Evolutionary conservation across 2,797 vertebrate species (phyloP).

Genomic region (Microcaecilia unicolor): DNA sequence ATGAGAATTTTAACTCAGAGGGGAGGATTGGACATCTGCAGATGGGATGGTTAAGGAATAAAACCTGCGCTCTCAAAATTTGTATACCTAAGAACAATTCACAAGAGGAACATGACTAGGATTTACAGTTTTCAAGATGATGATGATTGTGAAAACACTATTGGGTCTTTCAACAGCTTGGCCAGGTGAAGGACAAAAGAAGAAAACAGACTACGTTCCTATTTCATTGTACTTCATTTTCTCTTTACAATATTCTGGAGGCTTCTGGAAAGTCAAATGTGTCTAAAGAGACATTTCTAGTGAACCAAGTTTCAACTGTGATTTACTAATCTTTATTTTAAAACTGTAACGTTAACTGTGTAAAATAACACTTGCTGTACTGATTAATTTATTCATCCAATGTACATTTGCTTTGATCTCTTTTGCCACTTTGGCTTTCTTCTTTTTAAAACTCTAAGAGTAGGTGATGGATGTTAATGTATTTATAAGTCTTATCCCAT

Average conservation of each 20-base stretch:
- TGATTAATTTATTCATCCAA: too few species aligned
- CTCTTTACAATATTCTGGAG: not conserved
- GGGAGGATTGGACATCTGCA: not conserved
- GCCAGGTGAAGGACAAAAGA: not conserved
- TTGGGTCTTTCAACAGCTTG: slow-evolving; percentile 17
- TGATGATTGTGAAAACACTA: slow-evolving; percentile 4
- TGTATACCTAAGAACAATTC: not conserved
- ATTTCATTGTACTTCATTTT: not conserved
- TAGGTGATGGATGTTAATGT: slow-evolving; percentile 24
- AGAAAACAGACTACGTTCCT: not conserved
- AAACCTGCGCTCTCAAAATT: slow-evolving; percentile 6
- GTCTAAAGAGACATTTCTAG: not conserved
- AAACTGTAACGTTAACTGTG: slow-evolving; percentile 15
- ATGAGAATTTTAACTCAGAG: not conserved
- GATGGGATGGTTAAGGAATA: not conserved
- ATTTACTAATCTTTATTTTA: slow-evolving; percentile 16
- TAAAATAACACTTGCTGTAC: too few species aligned
- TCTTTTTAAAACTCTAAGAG: slow-evolving; percentile 21
- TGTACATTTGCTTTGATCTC: slow-evolving; percentile 33
- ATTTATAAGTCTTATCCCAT: slow-evolving; percentile 22
- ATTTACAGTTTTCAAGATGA: not conserved
- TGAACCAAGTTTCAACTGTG: slow-evolving; percentile 15
- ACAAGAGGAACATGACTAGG: not conserved
- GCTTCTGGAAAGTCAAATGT: slow-evolving; percentile 1
- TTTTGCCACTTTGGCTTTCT: slow-evolving; percentile 26